Base-by-base conservation (phyloP, 2,888 invertebrate genomes). In the Dolichomitus sp. region DNA sequence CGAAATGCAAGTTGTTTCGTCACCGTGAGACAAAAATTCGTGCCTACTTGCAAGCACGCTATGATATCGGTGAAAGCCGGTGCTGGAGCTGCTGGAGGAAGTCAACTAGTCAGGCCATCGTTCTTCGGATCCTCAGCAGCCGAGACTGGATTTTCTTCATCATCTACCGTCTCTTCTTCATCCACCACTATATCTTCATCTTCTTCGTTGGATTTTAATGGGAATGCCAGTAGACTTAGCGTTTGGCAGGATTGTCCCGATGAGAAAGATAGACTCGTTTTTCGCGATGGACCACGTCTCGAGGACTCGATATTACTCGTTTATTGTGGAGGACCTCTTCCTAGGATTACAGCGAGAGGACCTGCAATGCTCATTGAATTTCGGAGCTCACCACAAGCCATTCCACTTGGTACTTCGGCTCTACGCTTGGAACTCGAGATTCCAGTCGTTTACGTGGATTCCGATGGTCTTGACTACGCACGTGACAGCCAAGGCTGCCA, bases 1-100 rank as follows among this genome's bases (percentile, higher is more conserved):
- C 94, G 98, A 86, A 98, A 98, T 94, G 98, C 98, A 30, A 97
- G 98, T 81, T 99, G 99, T 94, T 97, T 97, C 93, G 98, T 98
- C 95, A 97, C 97, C 85, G 95, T 98, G 86, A 95, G 97, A 50
- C 97, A 98, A 94, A 97, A 97, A 93, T 84, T 87, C 52, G 97
- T 97, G 84, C 97, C 98, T 14, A 97, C 97, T 59, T 98, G 98
- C 94, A 98, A 98, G 93, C 97, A 98, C 94, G 98, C 98, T 48
- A 98, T 98, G 97, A 97, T 98, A 88, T 97, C 97, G 19, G 97
- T 98, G 4, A 93, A 90, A 76, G 88, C 89, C 0, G 89, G 90
- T 4, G 76, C 90, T 2, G 84, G 86, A 11, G 83, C 83, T 7
- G 82, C 52, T 4, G 83, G 79, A 3, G 66, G 48, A 3, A 68